Percentiles rank a stretch among this genome's conserved stretches.
Evolutionary conservation across 1,140 invertebrate genomes (phyloP).

Genomic region (Drosophila lowei): DNA sequence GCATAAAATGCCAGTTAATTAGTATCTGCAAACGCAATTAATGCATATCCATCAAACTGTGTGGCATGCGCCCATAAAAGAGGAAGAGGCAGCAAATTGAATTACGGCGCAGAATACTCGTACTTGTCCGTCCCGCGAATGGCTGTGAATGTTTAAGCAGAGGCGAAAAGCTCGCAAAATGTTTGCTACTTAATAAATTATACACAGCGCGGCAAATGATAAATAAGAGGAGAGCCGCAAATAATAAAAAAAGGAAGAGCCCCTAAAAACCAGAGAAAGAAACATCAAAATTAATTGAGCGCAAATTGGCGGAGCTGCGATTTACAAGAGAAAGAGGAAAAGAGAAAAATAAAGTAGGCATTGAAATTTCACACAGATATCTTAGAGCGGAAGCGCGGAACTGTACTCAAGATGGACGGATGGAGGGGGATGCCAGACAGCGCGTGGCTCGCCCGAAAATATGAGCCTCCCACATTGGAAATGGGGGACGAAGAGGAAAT

Average conservation of each 20-base stretch:
- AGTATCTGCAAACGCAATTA: constrained; percentile 65
- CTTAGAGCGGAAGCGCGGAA: constrained; percentile 11
- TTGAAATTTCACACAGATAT: constrained; percentile 54
- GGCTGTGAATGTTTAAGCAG: constrained; percentile 31
- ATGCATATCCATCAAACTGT: constrained; percentile 34
- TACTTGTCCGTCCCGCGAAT: constrained; percentile 10
- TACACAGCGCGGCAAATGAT: constrained; percentile 41
- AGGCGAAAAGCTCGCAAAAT: constrained; percentile 54
- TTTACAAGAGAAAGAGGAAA: constrained; percentile 44
- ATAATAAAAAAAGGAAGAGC: constrained; percentile 23
- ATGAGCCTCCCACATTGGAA: constrained; percentile 13
- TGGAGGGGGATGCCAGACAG: constrained; percentile 19
- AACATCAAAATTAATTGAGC: constrained; percentile 75
- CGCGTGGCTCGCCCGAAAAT: constrained; percentile 42
- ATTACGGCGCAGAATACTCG: constrained; percentile 36
- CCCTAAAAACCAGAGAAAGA: constrained; percentile 14
- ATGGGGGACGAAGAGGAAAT: constrained; percentile 52
- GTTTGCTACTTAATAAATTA: constrained; percentile 66
- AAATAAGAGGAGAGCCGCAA: constrained; percentile 53
- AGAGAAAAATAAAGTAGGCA: constrained; percentile 42
- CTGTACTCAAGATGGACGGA: constrained; percentile 39
- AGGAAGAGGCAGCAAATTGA: constrained; percentile 44
- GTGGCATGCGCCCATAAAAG: constrained; percentile 9
- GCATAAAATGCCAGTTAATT: constrained; percentile 69
- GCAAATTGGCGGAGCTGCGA: constrained; percentile 69